Evolutionary conservation across 2,797 vertebrate species (phyloP), one percentile per base, ranked within the genome.

Genomic region (Netta rufina): DNA sequence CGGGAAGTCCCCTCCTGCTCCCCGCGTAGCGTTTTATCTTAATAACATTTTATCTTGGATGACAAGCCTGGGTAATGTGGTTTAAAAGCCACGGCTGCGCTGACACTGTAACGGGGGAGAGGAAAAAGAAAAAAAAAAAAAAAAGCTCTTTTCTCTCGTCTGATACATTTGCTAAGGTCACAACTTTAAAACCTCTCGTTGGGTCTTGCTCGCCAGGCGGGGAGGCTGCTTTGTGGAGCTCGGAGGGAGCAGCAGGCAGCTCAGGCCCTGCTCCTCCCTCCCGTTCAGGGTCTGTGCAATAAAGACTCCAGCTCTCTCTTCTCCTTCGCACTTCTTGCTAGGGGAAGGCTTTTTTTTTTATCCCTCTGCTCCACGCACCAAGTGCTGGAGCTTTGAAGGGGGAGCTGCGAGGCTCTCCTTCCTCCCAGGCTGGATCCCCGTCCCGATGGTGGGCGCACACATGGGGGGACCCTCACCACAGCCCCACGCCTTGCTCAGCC

Each of bases 21-120:
- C 96, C 97, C 75, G 89, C 60, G 93, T 69, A 69, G 97, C 97
- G 83, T 97, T 98, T 98, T 98, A 98, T 98, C 98, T 98, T 98
- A 98, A 98, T 97, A 98, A 98, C 97, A 96, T 97, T 98, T 98
- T 98, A 98, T 98, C 97, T 97, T 69, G 94, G 97, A 97, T 95
- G 97, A 98, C 98, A 98, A 98, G 97, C 95, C 96, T 92, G 97
- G 96, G 96, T 97, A 97, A 98, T 96, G 97, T 70, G 96, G 97
- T 97, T 98, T 97, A 98, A 98, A 97, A 97, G 97, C 97, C 97
- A 96, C 45, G 57, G 95, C 95, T 96, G 85, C 57, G 81, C 89
- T 77, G 90, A 95, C 89, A 83, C 96, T 67, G 22, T 79, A 78
- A 93, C 70, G 10, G 91, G 45, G 89, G 70, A 77, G 90, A 89